A percentile compares a stretch with the other conserved stretches of the same genome.
Evolutionary conservation across 2,797 vertebrate genomes (phyloP).

Genomic region (Microtus obscurus): DNA sequence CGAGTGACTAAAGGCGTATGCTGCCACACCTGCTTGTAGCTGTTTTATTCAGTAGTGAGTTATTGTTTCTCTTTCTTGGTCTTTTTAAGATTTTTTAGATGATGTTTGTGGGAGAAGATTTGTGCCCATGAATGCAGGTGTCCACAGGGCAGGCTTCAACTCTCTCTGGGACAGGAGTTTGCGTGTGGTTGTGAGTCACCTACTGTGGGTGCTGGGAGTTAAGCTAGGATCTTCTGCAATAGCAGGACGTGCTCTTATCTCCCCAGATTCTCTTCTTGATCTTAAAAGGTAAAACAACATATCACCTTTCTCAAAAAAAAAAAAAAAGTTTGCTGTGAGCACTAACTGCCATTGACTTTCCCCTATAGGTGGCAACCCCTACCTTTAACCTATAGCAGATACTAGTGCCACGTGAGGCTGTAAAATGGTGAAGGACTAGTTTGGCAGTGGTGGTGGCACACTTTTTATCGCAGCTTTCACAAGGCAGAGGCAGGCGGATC

Average conservation of each 20-base stretch:
- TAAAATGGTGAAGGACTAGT: not conserved
- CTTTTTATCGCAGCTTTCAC: no score
- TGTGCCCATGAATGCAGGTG: not conserved
- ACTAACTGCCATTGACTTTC: not conserved
- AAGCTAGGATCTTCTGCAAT: not conserved
- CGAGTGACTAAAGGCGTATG: not conserved
- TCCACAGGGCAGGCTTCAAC: not conserved
- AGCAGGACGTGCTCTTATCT: not conserved
- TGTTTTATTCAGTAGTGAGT: not conserved
- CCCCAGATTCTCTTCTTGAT: not conserved
- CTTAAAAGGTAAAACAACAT: constrained; percentile 33
- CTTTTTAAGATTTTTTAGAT: not conserved
- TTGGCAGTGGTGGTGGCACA: no score
- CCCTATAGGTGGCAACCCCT: not conserved
- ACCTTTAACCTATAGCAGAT: not conserved
- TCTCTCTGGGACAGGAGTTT: not conserved
- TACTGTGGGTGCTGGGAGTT: not conserved
- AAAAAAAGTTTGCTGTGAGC: not conserved
- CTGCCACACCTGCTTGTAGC: not conserved
- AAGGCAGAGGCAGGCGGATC: no score
- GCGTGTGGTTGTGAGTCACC: not conserved
- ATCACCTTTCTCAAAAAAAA: no score
- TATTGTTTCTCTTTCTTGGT: not conserved
- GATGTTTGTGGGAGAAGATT: not conserved
- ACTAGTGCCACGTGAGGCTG: not conserved